Conservation (phyloP, 1,140 invertebrate genomes). For the Pseudomyrmex cubaensis region DNA sequence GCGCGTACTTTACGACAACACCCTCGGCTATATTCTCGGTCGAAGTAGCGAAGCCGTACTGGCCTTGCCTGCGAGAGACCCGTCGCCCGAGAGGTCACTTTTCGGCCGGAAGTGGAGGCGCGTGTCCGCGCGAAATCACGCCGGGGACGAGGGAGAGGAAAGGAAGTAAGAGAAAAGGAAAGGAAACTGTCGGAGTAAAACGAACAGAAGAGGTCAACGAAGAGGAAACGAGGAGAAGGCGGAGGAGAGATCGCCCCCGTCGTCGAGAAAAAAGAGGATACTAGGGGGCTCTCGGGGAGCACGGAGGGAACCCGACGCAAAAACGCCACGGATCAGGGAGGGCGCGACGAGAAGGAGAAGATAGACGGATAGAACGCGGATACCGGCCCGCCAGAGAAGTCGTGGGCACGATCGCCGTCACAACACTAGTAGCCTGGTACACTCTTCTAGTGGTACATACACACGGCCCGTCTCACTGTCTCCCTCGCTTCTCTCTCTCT, state of each 20-base stretch:
- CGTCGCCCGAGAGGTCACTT: slow-evolving; percentile 43
- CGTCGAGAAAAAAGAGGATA: neutral
- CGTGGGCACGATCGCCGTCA: slow-evolving; percentile 80
- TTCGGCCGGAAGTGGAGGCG: slow-evolving; percentile 54
- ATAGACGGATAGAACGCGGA: slow-evolving; percentile 63
- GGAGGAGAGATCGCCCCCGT: neutral
- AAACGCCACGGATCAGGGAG: slow-evolving; percentile 8
- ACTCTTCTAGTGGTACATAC: slow-evolving; percentile 72
- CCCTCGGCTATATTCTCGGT: neutral
- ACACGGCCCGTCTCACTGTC: slow-evolving; percentile 66
- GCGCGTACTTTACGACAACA: slow-evolving; percentile 49
- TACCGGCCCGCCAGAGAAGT: slow-evolving; percentile 65
- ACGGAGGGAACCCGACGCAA: slow-evolving; percentile 6
- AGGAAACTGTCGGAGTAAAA: neutral
- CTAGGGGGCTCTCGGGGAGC: neutral
- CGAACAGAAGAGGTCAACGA: neutral
- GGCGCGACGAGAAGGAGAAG: slow-evolving; percentile 4
- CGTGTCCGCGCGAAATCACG: slow-evolving; percentile 26
- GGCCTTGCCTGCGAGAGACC: slow-evolving; percentile 19
- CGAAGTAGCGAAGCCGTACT: neutral
- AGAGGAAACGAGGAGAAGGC: too few species aligned
- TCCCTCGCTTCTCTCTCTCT: slow-evolving; percentile 66
- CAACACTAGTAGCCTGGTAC: slow-evolving; percentile 80
- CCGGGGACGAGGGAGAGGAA: neutral
- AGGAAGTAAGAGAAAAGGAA: neutral